phyloP scores from a whole-genome alignment of 1,140 invertebrate species.

The Spodoptera litura region DNA sequence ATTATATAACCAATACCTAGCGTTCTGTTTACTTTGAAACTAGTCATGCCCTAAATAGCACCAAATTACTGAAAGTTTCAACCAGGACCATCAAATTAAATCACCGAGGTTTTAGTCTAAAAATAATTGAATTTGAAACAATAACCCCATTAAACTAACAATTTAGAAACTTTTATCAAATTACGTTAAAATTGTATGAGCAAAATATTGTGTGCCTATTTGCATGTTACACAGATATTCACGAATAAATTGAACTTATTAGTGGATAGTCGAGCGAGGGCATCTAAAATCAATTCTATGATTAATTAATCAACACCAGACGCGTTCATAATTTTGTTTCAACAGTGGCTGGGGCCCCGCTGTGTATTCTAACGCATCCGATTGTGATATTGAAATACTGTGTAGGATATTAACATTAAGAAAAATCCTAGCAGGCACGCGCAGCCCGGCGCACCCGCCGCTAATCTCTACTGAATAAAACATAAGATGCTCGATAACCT shows the following conservation, averaged over 20 bases:
- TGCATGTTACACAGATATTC: conserved; percentile 14
- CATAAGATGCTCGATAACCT: conserved; percentile 81
- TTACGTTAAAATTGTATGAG: conserved; percentile 20
- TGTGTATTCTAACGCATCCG: conserved; percentile 55
- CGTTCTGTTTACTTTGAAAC: too few relatives aligned
- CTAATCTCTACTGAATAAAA: conserved; percentile 83
- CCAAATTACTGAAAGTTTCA: too few relatives aligned
- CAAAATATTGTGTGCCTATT: not conserved
- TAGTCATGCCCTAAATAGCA: too few relatives aligned
- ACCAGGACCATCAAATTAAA: too few relatives aligned
- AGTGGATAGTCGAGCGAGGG: conserved; percentile 45
- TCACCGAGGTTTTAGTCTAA: too few relatives aligned
- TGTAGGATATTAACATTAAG: conserved; percentile 70
- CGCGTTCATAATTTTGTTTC: conserved; percentile 62
- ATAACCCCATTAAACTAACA: not conserved
- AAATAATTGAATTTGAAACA: too few relatives aligned
- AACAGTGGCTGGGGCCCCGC: conserved; percentile 51
- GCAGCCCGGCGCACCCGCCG: conserved; percentile 57
- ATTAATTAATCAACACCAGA: conserved; percentile 62
- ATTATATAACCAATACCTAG: too few relatives aligned
- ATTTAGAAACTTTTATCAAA: conserved; percentile 41
- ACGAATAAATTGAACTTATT: conserved; percentile 47
- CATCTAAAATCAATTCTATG: conserved; percentile 58
- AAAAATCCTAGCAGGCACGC: conserved; percentile 71
- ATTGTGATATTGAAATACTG: conserved; percentile 70